These are phyloP conservation scores for Melikaiella ostensackeni DNA, from an alignment of 2,888 invertebrate genomes.

Conservation along the genomic window DNA sequence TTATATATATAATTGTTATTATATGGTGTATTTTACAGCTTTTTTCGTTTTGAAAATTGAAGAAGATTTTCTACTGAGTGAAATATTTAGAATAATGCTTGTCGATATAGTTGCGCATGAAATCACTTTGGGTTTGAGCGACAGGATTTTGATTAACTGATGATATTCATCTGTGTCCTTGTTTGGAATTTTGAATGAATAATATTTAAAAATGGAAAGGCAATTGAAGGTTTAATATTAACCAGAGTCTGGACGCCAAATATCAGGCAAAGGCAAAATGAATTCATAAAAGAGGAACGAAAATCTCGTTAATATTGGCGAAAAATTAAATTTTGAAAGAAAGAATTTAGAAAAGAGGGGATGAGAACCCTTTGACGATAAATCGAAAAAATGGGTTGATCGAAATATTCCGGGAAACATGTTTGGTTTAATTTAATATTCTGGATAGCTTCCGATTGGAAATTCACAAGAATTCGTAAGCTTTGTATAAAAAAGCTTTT, in stretches of 20 bases:
- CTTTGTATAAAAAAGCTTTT: background rate
- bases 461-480: background rate
- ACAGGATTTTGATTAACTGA: conserved; percentile 21
- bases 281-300: background rate
- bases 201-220: conserved; percentile 23
- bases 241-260: background rate
- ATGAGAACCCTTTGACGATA: background rate
- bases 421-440: background rate
- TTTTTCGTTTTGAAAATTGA: too few species aligned
- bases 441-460: background rate
- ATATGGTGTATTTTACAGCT: too few species aligned
- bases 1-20: too few species aligned
- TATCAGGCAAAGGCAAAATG: background rate
- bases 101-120: too few species aligned
- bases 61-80: too few species aligned
- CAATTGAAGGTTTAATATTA: conserved; percentile 12
- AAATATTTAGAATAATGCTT: too few species aligned
- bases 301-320: background rate
- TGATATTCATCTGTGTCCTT: background rate
- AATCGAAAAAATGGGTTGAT: background rate
- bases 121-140: conserved; percentile 3
- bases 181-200: conserved; percentile 19
- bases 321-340: background rate
- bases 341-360: background rate
- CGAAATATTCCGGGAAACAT: background rate